A percentile compares a stretch with the other conserved stretches of the same genome.
These are phyloP conservation scores for Aporrectodea caliginosa DNA, from an alignment of 1,140 invertebrate genomes.

Conservation along the genomic window DNA sequence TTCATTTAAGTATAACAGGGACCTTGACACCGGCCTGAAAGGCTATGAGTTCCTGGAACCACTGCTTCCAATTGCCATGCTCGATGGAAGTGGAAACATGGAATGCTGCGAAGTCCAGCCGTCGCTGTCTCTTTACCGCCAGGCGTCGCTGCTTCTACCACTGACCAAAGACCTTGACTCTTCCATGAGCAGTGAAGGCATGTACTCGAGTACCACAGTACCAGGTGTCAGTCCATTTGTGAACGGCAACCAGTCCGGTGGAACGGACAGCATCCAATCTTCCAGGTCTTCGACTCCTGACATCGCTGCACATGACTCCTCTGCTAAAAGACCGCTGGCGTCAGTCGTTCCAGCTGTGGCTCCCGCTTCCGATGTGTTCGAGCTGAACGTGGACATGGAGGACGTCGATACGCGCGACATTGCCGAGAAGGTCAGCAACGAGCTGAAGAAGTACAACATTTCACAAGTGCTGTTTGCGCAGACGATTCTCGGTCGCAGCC, in stretches of 20 bases:
- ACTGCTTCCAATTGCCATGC: background rate
- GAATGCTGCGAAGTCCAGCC: background rate
- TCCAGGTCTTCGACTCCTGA: background rate
- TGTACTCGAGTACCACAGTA: background rate
- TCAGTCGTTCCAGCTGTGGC: background rate
- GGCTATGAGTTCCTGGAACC: background rate
- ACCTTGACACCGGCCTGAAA: background rate
- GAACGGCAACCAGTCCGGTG: background rate
- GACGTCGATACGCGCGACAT: slow-evolving; percentile 13
- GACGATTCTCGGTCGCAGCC: slow-evolving; percentile 92
- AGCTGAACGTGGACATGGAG: background rate
- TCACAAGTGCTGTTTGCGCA: slow-evolving; percentile 99
- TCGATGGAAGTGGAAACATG: background rate
- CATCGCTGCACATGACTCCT: background rate
- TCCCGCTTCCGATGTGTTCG: background rate
- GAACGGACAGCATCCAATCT: background rate
- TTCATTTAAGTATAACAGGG: background rate
- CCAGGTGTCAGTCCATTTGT: background rate
- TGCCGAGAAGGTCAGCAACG: slow-evolving; percentile 78
- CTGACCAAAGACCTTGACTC: background rate
- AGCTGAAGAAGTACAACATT: slow-evolving; percentile 97
- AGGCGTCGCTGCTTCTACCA: background rate
- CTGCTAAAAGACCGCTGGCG: background rate
- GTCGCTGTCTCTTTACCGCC: background rate
- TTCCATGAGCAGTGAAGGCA: background rate